Conservation (phyloP, 2,797 vertebrate genomes). For the Leptatherina wallacei region DNA sequence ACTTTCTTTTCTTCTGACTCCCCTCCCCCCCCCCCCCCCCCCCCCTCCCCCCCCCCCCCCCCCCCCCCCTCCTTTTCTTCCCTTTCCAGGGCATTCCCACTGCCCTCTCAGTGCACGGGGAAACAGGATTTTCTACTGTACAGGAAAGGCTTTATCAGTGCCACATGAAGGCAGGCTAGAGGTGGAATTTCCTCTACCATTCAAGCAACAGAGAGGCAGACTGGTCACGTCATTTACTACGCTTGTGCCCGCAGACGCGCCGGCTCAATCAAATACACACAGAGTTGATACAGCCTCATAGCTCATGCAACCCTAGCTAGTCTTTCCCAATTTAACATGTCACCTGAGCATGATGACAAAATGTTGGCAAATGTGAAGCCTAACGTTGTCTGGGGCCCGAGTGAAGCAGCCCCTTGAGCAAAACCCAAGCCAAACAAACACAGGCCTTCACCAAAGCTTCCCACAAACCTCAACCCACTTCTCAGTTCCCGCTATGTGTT, state of each 20-base stretch:
- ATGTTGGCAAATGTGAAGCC: constrained; percentile 65
- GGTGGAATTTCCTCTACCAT: constrained; percentile 98
- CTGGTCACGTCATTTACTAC: constrained; percentile 83
- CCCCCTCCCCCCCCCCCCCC: constrained; percentile 26
- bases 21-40: constrained; percentile 28
- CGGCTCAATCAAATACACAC: constrained; percentile 30
- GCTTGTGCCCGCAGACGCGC: constrained; percentile 20
- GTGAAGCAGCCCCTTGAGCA: constrained; percentile 74
- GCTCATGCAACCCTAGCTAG: constrained; percentile 38
- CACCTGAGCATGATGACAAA: constrained; percentile 86
- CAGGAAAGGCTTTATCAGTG: constrained; percentile 99
- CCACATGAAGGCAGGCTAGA: constrained; percentile 94
- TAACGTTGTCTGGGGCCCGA: constrained; percentile 64
- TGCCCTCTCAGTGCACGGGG: constrained; percentile 88
- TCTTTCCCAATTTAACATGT: constrained; percentile 78
- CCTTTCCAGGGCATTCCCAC: constrained; percentile 90
- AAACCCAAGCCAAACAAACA: constrained; percentile 84
- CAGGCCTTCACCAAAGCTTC: constrained; percentile 80
- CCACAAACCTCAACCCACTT: constrained; percentile 86
- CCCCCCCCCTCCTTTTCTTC: constrained; percentile 60
- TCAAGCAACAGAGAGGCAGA: constrained; percentile 82
- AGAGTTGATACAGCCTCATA: constrained; percentile 27
- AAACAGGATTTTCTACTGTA: constrained; percentile 97
- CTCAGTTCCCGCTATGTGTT: constrained; percentile 70
- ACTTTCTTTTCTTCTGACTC: constrained; percentile 34